Evolutionary conservation across 2,888 invertebrate species (phyloP).

Genomic region (Caenorhabditis sp.): DNA sequence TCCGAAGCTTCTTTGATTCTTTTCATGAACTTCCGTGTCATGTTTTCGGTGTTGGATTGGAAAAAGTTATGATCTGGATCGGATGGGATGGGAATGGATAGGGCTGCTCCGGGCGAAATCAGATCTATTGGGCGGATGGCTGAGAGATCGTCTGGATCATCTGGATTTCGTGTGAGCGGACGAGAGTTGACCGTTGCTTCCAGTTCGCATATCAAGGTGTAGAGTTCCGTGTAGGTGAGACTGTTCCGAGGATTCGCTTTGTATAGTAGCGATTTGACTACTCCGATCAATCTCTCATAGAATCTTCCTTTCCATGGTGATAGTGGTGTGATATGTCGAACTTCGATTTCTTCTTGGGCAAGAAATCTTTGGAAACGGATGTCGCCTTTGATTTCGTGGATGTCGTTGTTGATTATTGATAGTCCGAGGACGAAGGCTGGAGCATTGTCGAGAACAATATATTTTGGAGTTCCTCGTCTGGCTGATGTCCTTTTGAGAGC

Average conservation of each 20-base stretch:
- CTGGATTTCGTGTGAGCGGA: background rate
- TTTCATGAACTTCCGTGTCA: background rate
- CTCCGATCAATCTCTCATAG: background rate
- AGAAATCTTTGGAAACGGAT: background rate
- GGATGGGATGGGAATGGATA: background rate
- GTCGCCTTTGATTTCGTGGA: too few species aligned
- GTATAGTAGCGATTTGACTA: background rate
- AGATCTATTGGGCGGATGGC: background rate
- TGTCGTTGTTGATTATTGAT: background rate
- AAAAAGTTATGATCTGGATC: background rate
- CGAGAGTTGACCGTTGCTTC: background rate
- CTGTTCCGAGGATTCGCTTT: background rate
- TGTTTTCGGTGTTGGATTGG: background rate
- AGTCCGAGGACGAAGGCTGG: conserved; percentile 7
- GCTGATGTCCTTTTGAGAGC: conserved; percentile 15
- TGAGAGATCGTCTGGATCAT: background rate
- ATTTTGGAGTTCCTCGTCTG: conserved; percentile 16
- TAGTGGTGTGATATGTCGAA: background rate
- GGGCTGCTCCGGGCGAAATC: background rate
- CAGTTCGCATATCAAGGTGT: background rate
- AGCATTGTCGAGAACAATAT: conserved; percentile 15
- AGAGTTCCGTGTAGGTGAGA: background rate
- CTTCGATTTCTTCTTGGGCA: background rate
- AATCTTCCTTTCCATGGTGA: conserved; percentile 5
- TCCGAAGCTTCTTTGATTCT: background rate